Conservation (phyloP, 2,113 vertebrate species). For the Dicrurus megarhynchus region DNA sequence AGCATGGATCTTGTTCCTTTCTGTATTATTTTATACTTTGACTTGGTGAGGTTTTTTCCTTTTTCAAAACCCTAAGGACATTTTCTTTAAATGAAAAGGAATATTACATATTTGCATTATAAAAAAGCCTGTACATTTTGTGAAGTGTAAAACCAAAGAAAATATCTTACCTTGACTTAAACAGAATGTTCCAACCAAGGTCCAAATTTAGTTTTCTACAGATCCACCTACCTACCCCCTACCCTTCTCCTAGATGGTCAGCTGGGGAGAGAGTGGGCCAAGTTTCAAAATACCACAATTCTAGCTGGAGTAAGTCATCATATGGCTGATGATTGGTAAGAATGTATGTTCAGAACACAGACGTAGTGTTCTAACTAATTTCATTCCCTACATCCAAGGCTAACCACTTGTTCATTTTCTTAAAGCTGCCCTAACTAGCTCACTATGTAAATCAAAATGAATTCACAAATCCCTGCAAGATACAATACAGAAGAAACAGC, state of each 20-base stretch:
- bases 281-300: neutral
- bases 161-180: neutral
- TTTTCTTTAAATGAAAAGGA: neutral
- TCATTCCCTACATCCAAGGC: neutral
- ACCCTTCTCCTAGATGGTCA: neutral
- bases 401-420: neutral
- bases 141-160: neutral
- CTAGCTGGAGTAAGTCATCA: neutral
- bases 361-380: neutral
- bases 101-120: neutral
- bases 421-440: neutral
- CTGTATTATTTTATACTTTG: neutral
- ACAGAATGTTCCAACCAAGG: neutral
- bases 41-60: neutral
- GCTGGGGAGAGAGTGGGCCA: neutral
- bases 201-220: neutral
- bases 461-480: neutral
- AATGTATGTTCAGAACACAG: neutral
- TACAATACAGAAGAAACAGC: neutral
- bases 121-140: neutral
- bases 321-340: neutral
- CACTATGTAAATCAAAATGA: neutral
- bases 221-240: neutral
- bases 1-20: neutral
- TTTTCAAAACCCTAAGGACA: neutral